Percentiles rank a stretch among this genome's conserved stretches.
These are phyloP conservation scores for Anser brachyrhynchus DNA, from an alignment of 2,113 vertebrate genomes.

Conservation along the genomic window DNA sequence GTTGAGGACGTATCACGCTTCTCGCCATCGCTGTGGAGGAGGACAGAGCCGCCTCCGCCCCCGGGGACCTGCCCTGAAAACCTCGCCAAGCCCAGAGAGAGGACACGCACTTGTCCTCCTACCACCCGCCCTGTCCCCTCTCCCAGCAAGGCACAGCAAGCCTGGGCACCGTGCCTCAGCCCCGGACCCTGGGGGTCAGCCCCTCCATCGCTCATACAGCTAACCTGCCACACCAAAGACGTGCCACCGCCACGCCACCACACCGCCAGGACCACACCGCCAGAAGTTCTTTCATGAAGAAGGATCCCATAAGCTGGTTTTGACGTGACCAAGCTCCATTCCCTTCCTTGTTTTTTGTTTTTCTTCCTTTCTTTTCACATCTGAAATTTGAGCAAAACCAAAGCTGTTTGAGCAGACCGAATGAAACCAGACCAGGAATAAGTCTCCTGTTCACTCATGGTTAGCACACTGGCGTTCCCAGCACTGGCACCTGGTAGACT, in stretches of 20 bases:
- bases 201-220: not conserved
- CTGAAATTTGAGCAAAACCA: conserved; percentile 31
- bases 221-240: conserved; percentile 50
- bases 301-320: not conserved
- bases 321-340: not conserved
- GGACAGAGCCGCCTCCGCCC: conserved; percentile 37
- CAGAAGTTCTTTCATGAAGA: not conserved
- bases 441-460: not conserved
- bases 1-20: conserved; percentile 54
- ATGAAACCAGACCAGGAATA: not conserved
- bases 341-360: not conserved
- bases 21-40: conserved; percentile 50
- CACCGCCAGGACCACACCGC: not conserved
- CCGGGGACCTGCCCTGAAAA: not conserved
- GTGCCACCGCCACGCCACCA: not conserved
- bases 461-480: not conserved
- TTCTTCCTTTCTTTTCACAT: not conserved
- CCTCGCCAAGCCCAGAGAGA: not conserved
- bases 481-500: not conserved
- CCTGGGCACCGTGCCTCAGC: conserved; percentile 4
- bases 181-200: not conserved
- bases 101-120: not conserved
- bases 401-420: not conserved
- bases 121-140: not conserved
- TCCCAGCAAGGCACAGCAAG: not conserved